Evolutionary conservation across 1,140 invertebrate genomes (phyloP).

Genomic region (Paraescarpia echinospica): DNA sequence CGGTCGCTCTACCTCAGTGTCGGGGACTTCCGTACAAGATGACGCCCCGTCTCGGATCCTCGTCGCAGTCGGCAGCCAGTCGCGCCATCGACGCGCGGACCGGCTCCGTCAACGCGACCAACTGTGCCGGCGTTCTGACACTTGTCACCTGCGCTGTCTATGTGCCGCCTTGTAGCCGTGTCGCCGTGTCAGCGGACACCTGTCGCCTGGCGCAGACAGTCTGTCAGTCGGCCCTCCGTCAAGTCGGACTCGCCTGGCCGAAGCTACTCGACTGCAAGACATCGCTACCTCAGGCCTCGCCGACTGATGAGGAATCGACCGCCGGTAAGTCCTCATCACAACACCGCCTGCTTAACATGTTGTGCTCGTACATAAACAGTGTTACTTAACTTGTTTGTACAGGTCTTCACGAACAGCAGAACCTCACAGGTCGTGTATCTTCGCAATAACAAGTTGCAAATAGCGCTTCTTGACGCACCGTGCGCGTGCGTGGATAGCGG

Average conservation of each 20-base stretch:
- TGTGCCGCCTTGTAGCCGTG: background rate
- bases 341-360: background rate
- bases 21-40: background rate
- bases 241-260: background rate
- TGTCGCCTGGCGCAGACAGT: background rate
- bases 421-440: background rate
- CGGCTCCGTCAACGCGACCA: background rate
- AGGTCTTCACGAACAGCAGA: background rate
- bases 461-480: background rate
- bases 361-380: background rate
- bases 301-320: background rate
- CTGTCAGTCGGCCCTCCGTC: background rate
- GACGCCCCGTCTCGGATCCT: background rate
- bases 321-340: background rate
- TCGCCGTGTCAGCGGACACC: background rate
- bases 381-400: background rate
- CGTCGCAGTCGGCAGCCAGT: background rate
- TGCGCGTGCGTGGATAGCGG: background rate
- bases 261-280: background rate
- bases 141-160: background rate
- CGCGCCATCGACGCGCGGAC: background rate
- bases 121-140: background rate
- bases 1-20: constrained; percentile 61
- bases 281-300: background rate
- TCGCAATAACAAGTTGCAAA: background rate